Conservation (phyloP, 2,797 vertebrate species). For the Tragelaphus oryx region DNA sequence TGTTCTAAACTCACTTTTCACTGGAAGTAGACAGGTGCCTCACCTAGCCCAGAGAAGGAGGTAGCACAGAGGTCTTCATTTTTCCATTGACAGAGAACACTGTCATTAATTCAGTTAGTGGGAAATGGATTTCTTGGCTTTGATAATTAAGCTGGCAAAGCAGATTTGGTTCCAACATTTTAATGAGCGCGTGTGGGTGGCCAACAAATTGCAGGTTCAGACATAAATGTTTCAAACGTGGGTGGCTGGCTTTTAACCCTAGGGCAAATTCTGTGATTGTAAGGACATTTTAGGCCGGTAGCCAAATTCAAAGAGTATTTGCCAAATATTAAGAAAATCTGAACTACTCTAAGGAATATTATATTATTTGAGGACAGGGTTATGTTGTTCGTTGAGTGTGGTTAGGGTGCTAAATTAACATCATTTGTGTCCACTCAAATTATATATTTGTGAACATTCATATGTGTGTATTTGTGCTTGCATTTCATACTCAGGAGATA, state of each 20-base stretch:
- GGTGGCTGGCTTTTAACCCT: constrained; percentile 72
- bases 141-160: constrained; percentile 73
- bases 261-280: constrained; percentile 63
- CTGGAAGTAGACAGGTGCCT: background rate
- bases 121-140: constrained; percentile 66
- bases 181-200: constrained; percentile 68
- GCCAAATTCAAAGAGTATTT: constrained; percentile 64
- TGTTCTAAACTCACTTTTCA: background rate
- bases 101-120: constrained; percentile 27
- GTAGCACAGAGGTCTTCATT: constrained; percentile 5
- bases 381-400: background rate
- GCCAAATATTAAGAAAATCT: constrained; percentile 60
- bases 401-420: background rate
- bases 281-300: constrained; percentile 58
- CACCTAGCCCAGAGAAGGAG: background rate
- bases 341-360: constrained; percentile 34
- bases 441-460: background rate
- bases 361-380: constrained; percentile 49
- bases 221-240: constrained; percentile 65
- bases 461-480: background rate
- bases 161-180: constrained; percentile 69
- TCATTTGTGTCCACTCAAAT: background rate
- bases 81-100: constrained; percentile 29
- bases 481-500: background rate
- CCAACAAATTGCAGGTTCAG: constrained; percentile 73